Evolutionary conservation across 1,140 invertebrate genomes (phyloP), one percentile per base, ranked within the genome.

Genomic region (Sminthurides bifidus): DNA sequence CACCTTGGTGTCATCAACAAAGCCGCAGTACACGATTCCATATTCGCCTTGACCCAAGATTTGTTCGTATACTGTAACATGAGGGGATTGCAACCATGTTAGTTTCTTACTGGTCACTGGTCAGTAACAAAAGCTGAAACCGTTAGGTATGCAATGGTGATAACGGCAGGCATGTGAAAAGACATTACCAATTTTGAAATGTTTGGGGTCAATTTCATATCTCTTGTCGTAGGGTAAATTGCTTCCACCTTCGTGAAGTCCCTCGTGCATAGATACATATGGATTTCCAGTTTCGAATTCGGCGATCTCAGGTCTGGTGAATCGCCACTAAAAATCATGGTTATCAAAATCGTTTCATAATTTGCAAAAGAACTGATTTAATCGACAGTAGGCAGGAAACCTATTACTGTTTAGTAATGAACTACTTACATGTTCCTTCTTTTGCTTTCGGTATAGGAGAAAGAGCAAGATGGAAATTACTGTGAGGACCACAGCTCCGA

Each of bases 41-140:
- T 77, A 78, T 8, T 74, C 75, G 50, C 77, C 77, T 53, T 73
- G 71, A 19, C 76, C 77, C 21, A 78, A 38, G 10, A 46, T 6
- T 43, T 21, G 40, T 10, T 43, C 40, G 14, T 21, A 43, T 10
- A 15, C 40, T 43, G 40, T n/a, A n/a, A n/a, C n/a, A n/a, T n/a
- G n/a, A n/a, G n/a, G n/a, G n/a, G n/a, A n/a, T n/a, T n/a, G 40
- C 40, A 15, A 21, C 17, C 40, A 43, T 15, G 21, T n/a, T n/a
- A 14, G 21, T 43, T 43, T 5, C 21, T 43, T 10, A 10, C n/a
- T 35, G n/a, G n/a, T 35, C 33, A 35, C 8, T 10, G 33, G n/a
- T 35, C 33, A 35, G n/a, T 10, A n/a, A 35, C 33, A 35, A 8
- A 35, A 10, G 33, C 8, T n/a, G 33, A 35, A 35, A n/a, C n/a